Base-by-base conservation (phyloP, 92 coral and sea anemone genomes). In the Diadumene lineata region DNA sequence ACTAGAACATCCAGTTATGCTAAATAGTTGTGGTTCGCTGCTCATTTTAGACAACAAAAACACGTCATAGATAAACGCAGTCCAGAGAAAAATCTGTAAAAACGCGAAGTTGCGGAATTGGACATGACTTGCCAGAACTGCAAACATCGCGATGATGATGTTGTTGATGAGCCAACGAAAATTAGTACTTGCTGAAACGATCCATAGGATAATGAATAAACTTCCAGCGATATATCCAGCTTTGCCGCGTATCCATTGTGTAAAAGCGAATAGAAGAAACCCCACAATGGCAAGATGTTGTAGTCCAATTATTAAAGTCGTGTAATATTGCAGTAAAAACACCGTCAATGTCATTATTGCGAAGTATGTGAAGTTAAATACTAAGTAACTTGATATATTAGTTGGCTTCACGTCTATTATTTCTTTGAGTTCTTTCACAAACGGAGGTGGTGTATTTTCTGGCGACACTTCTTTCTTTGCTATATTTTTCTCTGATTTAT, bases 51-150 rank as follows among this genome's bases (percentile, higher is more conserved):
- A 92, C 9, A 94, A 81, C 16, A 94, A 85, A 56, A 89, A 92
- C 13, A 94, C 97, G 27, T 94, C 98, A 67, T 94, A 94, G 29
- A 94, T 24, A 31, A 94, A 92, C 7, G 98, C 98, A 6, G 96
- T 88, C 98, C 98, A 94, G 62, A 94, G 86, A 50, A 94, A 94
- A 6, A 94, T 94, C 82, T 94, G 98, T 43, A 94, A 63, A 56
- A 94, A 92, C 34, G 93, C 81, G 80, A 94, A 94, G 79, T 94
- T 94, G 16, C 93, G 81, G 74, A 94, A 94, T 71, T 89, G 98
- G 1, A 94, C 87, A 34, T 94, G 97, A 26, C 98, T 88, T 7
- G 97, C 91, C 65, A 94, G 58, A 9, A 94, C 79, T 13, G 98
- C 92, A 66, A 94, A 94, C 93, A 94, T 89, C 0, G 91, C 91